Evolutionary conservation across 1,140 invertebrate genomes (phyloP).

Genomic region (Nixonia krombeini): DNA sequence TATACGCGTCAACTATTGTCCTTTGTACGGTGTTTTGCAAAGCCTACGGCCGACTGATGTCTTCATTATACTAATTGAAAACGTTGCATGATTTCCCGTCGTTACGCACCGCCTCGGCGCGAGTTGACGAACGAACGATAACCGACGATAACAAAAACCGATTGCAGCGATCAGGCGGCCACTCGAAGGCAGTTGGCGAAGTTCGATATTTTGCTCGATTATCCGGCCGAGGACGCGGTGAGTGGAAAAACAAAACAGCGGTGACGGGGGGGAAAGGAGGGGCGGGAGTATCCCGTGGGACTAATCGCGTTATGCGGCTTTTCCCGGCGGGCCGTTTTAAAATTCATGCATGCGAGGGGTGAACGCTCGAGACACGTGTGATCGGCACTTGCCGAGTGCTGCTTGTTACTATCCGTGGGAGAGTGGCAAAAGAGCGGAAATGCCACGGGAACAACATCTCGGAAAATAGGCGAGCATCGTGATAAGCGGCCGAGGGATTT

Average conservation of each 20-base stretch:
- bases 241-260: too few species aligned
- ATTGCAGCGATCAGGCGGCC: too few species aligned
- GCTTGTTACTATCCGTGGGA: constrained; percentile 16
- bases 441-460: constrained; percentile 20
- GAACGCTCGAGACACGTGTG: constrained; percentile 20
- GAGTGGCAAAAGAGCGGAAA: constrained; percentile 25
- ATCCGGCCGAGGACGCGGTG: too few species aligned
- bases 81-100: constrained; percentile 11
- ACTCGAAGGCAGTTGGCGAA: too few species aligned
- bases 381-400: constrained; percentile 23
- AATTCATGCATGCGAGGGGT: constrained; percentile 27
- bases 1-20: constrained; percentile 32
- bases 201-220: not conserved
- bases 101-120: too few species aligned
- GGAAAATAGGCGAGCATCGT: constrained; percentile 24
- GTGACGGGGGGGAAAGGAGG: not conserved
- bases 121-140: too few species aligned
- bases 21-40: constrained; percentile 32
- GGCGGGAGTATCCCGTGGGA: constrained; percentile 14
- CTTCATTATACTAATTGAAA: constrained; percentile 14
- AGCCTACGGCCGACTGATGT: constrained; percentile 19
- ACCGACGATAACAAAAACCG: too few species aligned
- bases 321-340: constrained; percentile 26
- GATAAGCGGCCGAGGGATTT: constrained; percentile 10
- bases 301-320: constrained; percentile 28